Base-by-base conservation (phyloP, 1,140 invertebrate genomes). In the Bradynema listronoti region DNA sequence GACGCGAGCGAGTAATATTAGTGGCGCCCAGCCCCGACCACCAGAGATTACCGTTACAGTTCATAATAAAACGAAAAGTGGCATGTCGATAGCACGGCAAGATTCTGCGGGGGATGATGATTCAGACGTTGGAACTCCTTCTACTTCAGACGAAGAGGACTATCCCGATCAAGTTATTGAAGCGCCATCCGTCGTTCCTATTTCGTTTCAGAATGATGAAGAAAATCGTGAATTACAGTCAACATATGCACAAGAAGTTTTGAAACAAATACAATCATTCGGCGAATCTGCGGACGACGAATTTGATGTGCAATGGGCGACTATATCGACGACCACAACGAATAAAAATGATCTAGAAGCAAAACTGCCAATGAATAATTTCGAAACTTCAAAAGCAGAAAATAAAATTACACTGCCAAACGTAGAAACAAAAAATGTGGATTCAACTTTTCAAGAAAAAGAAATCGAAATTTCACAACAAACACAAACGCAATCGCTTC, bases 241-340 rank as follows among this genome's bases (percentile, higher is more conserved):
- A 54, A 56, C 45, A 11, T 22, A 49, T 14, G 71, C 72, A 16
- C 46, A 66, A 52, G 61, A 75, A 60, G 67, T 77, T 14, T 50
- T 77, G 9, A 69, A 77, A 56, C 74, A 77, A 58, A 77, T 77
- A 46, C 72, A 76, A 53, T 68, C 76, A 34, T 77, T 77, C 56
- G 74, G 74, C 14, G 74, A 77, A 56, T 66, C 74, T 7, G 74
- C 74, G 11, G 73, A 77, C 56, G 75, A 77, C 54, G 74, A 77
- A 58, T 77, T 77, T 46, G 74, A 77, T 58, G 74, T 77, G 11
- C 69, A 73, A 56, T 78, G 75, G 74, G 73, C 75, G 29, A 56
- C 47, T 39, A 11, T 39, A 19, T 19, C 36, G 36, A 39, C 11
- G 36, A 11, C 36, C 36, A 39, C 11, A 39, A 39, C 11, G 36